Conservation (phyloP, 1,140 invertebrate species). For the Neotoxoptera formosana region DNA sequence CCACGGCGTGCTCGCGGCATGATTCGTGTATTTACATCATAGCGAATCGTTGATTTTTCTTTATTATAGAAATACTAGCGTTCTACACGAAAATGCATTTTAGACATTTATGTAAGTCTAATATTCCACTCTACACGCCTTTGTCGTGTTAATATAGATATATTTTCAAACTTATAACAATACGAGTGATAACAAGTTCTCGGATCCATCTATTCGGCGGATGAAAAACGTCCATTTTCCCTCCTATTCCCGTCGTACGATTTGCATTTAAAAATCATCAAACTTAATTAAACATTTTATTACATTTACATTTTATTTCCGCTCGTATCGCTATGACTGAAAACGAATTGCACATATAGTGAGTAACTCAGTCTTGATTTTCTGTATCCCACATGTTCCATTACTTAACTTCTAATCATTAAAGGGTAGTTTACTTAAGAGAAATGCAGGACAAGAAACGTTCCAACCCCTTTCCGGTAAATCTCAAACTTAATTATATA, state of each 20-base stretch:
- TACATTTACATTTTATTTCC: not conserved
- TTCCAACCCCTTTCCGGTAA: constrained; percentile 30
- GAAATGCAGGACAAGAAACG: constrained; percentile 26
- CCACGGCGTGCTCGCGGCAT: no score
- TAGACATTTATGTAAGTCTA: no score
- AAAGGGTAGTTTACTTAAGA: constrained; percentile 21
- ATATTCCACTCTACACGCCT: no score
- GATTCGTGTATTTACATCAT: no score
- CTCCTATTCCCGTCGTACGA: not conserved
- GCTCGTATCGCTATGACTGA: not conserved
- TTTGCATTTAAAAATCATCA: not conserved
- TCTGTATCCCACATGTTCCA: not conserved
- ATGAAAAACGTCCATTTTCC: not conserved
- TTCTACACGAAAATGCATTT: no score
- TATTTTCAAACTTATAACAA: not conserved
- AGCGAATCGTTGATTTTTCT: no score
- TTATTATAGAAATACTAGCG: no score
- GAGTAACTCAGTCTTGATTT: not conserved
- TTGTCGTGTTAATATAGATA: no score
- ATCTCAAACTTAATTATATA: constrained; percentile 36
- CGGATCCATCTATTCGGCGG: not conserved
- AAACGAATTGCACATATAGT: not conserved
- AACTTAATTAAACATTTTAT: not conserved
- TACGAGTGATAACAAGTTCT: not conserved
- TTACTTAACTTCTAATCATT: constrained; percentile 3